Evolutionary conservation across 1,140 invertebrate species (phyloP), one percentile per base, ranked within the genome.

Genomic region (Onthophagus taurus): DNA sequence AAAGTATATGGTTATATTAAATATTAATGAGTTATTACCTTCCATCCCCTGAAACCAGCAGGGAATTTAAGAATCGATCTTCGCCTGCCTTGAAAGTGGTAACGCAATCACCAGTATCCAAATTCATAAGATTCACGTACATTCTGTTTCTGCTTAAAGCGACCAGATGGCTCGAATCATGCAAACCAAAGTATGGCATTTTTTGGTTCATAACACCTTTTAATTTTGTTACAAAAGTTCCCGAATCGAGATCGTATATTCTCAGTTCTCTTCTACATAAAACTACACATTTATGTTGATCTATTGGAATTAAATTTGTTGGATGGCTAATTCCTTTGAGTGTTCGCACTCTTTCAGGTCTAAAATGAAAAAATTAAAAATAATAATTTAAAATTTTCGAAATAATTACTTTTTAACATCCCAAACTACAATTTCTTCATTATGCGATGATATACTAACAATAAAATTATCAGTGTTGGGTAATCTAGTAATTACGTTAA

Each of bases 151-250:
- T 69, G 1, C 85, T 86, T 11, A 92, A 67, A 11, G 85, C 79
- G 9, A 90, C 86, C 33, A 89, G 66, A 63, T 89, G 85, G 13
- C 77, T 74, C 29, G 75, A 61, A 67, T 86, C 83, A 60, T 89
- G 84, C 4, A 89, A 71, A 2, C 85, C 86, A 67, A 82, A 91
- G 61, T 78, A 89, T 23, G 88, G 85, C 86, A 90, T 89, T 66
- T 89, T 89, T 58, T 90, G 85, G 69, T 90, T 90, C 84, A 92
- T 89, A 2, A 90, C 85, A 23, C 87, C 80, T 58, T 89, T 87
- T 7, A 91, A 61, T 46, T 86, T 79, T 6, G 77, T 78, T 21
- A 83, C 49, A 53, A 83, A 76, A 39, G 67, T 67, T 42, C 85
- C 86, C 60, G 76, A 72, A 57, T 89, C 75, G 9, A 91, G 64